Percentiles rank a stretch among this genome's conserved stretches.
Evolutionary conservation across 2,113 vertebrate species (phyloP).

Genomic region (Trogon surrucura): DNA sequence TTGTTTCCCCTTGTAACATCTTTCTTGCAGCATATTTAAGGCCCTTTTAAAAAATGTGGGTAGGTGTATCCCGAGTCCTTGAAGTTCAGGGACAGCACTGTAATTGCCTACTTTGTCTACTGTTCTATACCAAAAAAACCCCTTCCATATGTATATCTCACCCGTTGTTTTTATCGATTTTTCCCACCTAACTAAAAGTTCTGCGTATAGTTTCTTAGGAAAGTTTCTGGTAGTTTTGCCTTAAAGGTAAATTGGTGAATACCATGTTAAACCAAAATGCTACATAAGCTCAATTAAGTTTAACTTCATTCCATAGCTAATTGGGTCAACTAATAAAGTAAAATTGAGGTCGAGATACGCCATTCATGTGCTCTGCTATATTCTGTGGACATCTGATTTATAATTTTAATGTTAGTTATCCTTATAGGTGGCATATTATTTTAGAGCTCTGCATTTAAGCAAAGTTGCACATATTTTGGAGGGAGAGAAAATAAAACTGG

Average conservation of each 20-base stretch:
- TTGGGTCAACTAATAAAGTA: not conserved
- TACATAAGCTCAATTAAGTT: not conserved
- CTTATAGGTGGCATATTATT: not conserved
- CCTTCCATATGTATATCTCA: rapidly evolving
- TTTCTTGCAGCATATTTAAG: not conserved
- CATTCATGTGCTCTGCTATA: not conserved
- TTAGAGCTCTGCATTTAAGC: not conserved
- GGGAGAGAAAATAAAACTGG: not conserved
- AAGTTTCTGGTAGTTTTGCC: not conserved
- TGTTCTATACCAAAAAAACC: not conserved
- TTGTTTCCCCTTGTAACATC: not conserved
- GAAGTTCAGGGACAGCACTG: not conserved
- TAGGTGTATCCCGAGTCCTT: not conserved
- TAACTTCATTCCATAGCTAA: not conserved
- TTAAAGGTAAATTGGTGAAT: not conserved
- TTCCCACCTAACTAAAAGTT: not conserved
- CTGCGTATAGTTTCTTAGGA: not conserved
- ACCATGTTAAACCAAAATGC: not conserved
- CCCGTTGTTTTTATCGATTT: not conserved
- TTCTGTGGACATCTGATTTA: not conserved
- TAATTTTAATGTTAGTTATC: not conserved
- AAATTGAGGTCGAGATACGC: not conserved
- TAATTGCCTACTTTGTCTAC: not conserved
- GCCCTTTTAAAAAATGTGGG: not conserved
- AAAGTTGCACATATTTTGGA: not conserved